Evolutionary conservation across 53 echinoderm and acorn worm genomes (phyloP).

Genomic region (Holothuria leucospilota): DNA sequence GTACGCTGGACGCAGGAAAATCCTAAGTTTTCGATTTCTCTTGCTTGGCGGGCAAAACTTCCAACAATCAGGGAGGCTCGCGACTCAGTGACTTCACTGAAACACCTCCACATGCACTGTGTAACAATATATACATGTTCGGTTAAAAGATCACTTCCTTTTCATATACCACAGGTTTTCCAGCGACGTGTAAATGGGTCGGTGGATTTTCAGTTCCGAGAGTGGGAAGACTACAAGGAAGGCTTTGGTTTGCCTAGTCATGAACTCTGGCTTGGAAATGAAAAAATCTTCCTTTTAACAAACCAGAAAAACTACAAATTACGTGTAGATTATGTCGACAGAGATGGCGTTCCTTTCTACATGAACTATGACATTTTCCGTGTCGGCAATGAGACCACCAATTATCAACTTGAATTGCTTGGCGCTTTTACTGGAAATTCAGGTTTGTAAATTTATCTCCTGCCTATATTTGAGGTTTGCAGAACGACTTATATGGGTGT

Average conservation of each 20-base stretch:
- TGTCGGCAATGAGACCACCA: not conserved
- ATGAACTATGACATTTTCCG: conserved; percentile 1
- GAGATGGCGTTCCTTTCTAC: not conserved
- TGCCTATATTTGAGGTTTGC: no score
- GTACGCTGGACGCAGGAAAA: no score
- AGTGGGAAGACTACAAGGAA: conserved; percentile 17
- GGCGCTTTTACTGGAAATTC: conserved; percentile 1
- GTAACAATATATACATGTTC: no score
- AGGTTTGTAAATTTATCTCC: not conserved
- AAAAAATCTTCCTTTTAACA: conserved; percentile 5
- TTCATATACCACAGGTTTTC: not conserved
- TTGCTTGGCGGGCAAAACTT: no score
- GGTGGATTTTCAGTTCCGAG: not conserved
- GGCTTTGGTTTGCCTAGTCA: not conserved
- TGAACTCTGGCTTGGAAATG: conserved; percentile 27
- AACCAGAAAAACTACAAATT: conserved; percentile 17
- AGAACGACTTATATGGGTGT: no score
- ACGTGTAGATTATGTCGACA: not conserved
- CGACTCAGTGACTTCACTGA: no score
- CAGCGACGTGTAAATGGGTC: conserved; percentile 19
- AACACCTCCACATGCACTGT: no score
- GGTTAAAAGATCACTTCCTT: no score
- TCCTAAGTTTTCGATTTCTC: no score
- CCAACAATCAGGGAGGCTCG: no score
- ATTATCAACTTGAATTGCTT: not conserved